Base-by-base conservation (phyloP, 1,140 invertebrate genomes). In the Neomicropteryx cornuta region DNA sequence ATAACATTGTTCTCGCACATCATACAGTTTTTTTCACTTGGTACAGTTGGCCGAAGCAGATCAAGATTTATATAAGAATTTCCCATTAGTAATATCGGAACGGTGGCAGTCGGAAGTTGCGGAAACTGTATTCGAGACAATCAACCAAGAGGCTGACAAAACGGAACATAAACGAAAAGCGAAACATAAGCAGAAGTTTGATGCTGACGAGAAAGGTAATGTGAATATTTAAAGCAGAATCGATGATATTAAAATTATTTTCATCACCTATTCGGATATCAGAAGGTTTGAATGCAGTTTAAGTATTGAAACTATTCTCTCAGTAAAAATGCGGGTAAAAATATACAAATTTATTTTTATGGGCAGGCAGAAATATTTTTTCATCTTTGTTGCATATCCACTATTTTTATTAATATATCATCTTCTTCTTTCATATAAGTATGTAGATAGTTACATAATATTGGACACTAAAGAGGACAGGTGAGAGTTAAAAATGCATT, bases 31-130 rank as follows among this genome's bases (percentile, higher is more conserved):
- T n/a, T n/a, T n/a, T n/a, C n/a, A n/a, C n/a, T n/a, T n/a, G n/a
- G n/a, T 50, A 1, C 51, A 88, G 81, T 61, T 97, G 45, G 91
- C 88, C 2, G 97, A 99, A 45, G 76, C 87, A 1, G 97, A 99
- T 70, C 95, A 97, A 67, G 95, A 97, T 43, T 71, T 98, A 38
- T 99, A 99, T 67, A 97, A 96, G 68, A 93, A 98, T 65, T 99
- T 99, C 68, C 88, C 94, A 31, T 72, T 99, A 45, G 91, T 95
- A 28, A 97, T 99, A 55, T 98, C 95, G 2, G 97, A 99, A 64
- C 73, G 93, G 55, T 99, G 97, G 97, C 97, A 99, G 63, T 81
- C 87, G 31, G 96, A 99, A 73, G 93, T 99, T 2, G 85, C 95
- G 2, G 97, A 99, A 68, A 99, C 97, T 2, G 94, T 99, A 14